Evolutionary conservation across 2,888 invertebrate species (phyloP).

Genomic region (Thera obeliscata): DNA sequence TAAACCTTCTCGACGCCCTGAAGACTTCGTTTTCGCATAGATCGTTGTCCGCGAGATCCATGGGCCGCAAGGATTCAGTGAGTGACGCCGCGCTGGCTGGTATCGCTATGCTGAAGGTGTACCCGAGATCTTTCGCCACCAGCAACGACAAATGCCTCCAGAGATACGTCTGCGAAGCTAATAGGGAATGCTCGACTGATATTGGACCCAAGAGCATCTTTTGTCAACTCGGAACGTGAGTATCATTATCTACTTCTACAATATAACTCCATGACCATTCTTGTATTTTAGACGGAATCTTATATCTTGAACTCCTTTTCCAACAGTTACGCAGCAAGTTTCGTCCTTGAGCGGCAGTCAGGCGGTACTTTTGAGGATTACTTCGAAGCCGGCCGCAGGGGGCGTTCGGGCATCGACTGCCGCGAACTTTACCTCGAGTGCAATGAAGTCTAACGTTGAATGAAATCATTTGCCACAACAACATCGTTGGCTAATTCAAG

Average conservation of each 20-base stretch:
- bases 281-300: neutral
- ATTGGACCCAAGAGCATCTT: constrained; percentile 93
- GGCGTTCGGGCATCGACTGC: constrained; percentile 94
- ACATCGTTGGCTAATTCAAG: constrained; percentile 38
- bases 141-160: constrained; percentile 93
- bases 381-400: constrained; percentile 94
- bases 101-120: constrained; percentile 95
- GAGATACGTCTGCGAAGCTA: constrained; percentile 95
- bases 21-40: constrained; percentile 97
- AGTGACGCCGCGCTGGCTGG: constrained; percentile 95
- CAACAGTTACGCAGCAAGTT: constrained; percentile 93
- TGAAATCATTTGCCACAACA: constrained; percentile 46
- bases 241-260: constrained; percentile 46
- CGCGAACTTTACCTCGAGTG: constrained; percentile 93
- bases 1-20: constrained; percentile 94
- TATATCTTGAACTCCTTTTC: constrained; percentile 27
- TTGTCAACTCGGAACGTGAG: constrained; percentile 97
- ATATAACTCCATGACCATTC: neutral
- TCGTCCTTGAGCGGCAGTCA: constrained; percentile 90
- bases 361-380: constrained; percentile 90
- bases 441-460: constrained; percentile 90
- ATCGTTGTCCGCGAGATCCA: constrained; percentile 91
- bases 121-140: constrained; percentile 91
- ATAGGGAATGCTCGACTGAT: constrained; percentile 92
- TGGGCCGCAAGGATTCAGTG: constrained; percentile 94